phyloP scores from a whole-genome alignment of 2,888 invertebrate species.

The Notocelia uddmanniana region DNA sequence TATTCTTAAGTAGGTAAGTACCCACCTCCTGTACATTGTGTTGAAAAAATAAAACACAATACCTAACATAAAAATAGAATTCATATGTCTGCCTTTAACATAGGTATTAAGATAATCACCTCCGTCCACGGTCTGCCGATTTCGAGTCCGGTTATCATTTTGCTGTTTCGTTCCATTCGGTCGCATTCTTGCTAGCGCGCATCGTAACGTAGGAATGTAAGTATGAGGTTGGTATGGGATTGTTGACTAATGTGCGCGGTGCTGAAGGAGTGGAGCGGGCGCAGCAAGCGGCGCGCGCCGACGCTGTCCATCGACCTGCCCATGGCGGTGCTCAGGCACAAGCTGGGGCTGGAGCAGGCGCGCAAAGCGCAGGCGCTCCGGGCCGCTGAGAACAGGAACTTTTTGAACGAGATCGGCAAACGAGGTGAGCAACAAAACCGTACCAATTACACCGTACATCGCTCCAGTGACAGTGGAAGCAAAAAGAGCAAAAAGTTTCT shows the following conservation, averaged over 20 bases:
- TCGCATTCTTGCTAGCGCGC: no score
- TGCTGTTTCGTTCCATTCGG: no score
- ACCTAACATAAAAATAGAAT: no score
- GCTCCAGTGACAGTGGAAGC: neutral
- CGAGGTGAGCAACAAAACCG: slow-evolving; percentile 73
- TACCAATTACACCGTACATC: slow-evolving; percentile 16
- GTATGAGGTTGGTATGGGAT: slow-evolving; percentile 29
- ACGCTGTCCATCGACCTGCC: slow-evolving; percentile 95
- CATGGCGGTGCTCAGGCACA: slow-evolving; percentile 93
- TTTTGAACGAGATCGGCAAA: slow-evolving; percentile 91
- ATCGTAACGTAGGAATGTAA: neutral
- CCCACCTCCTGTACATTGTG: no score
- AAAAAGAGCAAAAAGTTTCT: neutral
- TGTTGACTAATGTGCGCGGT: slow-evolving; percentile 49
- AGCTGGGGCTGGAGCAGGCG: slow-evolving; percentile 91
- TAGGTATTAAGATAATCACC: no score
- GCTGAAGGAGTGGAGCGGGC: slow-evolving; percentile 72
- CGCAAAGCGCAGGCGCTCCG: slow-evolving; percentile 88
- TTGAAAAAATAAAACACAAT: no score
- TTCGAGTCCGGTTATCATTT: no score
- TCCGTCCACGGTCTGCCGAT: no score
- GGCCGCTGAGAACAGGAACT: slow-evolving; percentile 87
- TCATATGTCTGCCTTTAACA: no score
- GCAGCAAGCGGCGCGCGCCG: slow-evolving; percentile 86
- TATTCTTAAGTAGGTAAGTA: no score